Conservation (phyloP, 1,140 invertebrate species). For the Trachymyrmex septentrionalis region DNA sequence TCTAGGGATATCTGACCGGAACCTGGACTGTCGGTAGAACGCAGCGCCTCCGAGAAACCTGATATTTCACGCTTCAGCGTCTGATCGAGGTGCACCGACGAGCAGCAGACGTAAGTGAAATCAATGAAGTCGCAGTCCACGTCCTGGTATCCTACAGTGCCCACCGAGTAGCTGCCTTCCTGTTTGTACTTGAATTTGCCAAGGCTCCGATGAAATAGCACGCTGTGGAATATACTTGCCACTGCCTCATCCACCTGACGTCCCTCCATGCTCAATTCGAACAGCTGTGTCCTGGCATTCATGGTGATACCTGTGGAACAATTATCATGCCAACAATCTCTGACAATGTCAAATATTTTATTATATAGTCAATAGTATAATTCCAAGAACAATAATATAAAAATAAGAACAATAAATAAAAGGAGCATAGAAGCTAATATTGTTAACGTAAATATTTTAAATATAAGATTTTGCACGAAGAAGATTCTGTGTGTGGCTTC, state of each 20-base stretch:
- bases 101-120: slow-evolving; percentile 98
- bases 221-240: slow-evolving; percentile 97
- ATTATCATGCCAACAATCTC: neutral
- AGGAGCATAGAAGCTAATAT: too few species aligned
- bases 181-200: slow-evolving; percentile 98
- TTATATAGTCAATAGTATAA: neutral
- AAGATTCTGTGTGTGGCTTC: too few species aligned
- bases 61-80: slow-evolving; percentile 93
- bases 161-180: slow-evolving; percentile 97
- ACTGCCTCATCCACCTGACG: slow-evolving; percentile 98
- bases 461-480: too few species aligned
- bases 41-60: slow-evolving; percentile 94
- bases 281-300: slow-evolving; percentile 95
- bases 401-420: neutral
- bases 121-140: slow-evolving; percentile 99
- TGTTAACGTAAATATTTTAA: too few species aligned
- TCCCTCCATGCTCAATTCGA: slow-evolving; percentile 96
- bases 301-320: slow-evolving; percentile 86
- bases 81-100: slow-evolving; percentile 92
- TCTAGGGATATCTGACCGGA: slow-evolving; percentile 96
- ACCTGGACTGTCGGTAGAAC: slow-evolving; percentile 91
- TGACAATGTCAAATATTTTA: neutral
- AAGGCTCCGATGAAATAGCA: slow-evolving; percentile 96
- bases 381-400: slow-evolving; percentile 19
- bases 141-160: slow-evolving; percentile 97